Conservation (phyloP, 2,888 invertebrate genomes). For the Deroplatys truncata region DNA sequence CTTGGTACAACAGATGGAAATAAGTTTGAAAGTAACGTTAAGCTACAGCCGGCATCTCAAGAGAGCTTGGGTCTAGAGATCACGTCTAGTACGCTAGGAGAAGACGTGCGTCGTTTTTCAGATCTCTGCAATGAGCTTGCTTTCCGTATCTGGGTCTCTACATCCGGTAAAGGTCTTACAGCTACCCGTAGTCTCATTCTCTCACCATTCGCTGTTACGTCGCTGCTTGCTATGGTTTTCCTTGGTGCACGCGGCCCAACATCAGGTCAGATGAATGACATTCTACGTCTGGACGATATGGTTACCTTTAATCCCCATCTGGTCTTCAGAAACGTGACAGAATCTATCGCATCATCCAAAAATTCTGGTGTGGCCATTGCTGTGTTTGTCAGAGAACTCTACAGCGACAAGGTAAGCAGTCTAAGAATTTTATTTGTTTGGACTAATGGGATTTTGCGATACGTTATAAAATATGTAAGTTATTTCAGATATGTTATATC, state of each 20-base stretch:
- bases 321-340: slow-evolving; percentile 79
- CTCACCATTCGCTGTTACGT: slow-evolving; percentile 81
- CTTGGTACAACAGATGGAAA: background rate
- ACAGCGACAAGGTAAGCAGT: slow-evolving; percentile 62
- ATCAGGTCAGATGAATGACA: slow-evolving; percentile 86
- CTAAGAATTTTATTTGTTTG: background rate
- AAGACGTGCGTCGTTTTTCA: slow-evolving; percentile 72
- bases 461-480: too few relatives aligned
- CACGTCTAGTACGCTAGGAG: slow-evolving; percentile 65
- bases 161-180: slow-evolving; percentile 62
- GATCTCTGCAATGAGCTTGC: slow-evolving; percentile 81
- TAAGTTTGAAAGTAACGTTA: slow-evolving; percentile 39
- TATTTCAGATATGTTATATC: too few relatives aligned
- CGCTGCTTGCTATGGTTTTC: slow-evolving; percentile 86
- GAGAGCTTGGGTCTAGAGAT: slow-evolving; percentile 69
- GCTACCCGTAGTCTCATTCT: slow-evolving; percentile 69
- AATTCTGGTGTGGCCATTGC: slow-evolving; percentile 73
- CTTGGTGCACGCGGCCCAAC: slow-evolving; percentile 82
- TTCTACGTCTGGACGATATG: slow-evolving; percentile 79
- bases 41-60: slow-evolving; percentile 53
- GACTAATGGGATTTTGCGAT: too few relatives aligned
- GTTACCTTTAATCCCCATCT: slow-evolving; percentile 87
- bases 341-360: slow-evolving; percentile 65
- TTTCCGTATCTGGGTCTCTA: slow-evolving; percentile 75
- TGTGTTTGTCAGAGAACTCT: slow-evolving; percentile 76